Base-by-base conservation (phyloP, 2,113 vertebrate species). In the Cottus gobio region DNA sequence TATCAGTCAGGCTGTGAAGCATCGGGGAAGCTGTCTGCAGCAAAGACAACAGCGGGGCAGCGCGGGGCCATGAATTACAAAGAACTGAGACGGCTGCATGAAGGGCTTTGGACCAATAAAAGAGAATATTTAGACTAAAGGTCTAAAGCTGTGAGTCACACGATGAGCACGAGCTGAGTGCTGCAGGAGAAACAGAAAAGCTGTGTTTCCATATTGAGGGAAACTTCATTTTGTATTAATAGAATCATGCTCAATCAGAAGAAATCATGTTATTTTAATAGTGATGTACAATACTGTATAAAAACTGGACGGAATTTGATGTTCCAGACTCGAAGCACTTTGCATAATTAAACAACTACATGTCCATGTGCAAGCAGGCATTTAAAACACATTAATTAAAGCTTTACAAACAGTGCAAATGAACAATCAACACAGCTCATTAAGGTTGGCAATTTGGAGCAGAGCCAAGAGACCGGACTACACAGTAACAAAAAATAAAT, bases 1-100 rank as follows among this genome's bases (percentile, higher is more conserved):
- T 9, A 90, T 91, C 87, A 90, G 67, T 58, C 44, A 63, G 58
- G 39, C 85, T 83, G 74, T 70, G 79, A 82, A 87, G 90, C 86
- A 63, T 82, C 62, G 5, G 70, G 70, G 48, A 79, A 77, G 71
- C 79, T 80, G 83, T 39, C 80, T 72, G 80, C 57, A 36, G 48
- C 11, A n/a, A 75, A 76, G 70, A 58, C 79, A 85, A 63, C 79
- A 82, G 72, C 60, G 56, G 64, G 39, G 65, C 54, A 78, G 71
- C 12, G 3, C 8, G 56, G 2, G 26, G 24, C 71, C 24, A 3
- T 65, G 39, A 87, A 84, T 75, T 75, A 61, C 60, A 44, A 5
- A 54, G 28, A 84, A 73, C 42, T n/a, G 54, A 79, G 74, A 82
- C 79, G n/a, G 77, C 64, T 71, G 69, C 62, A 81, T 85, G 77